Percentiles rank a stretch among this genome's conserved stretches.
Conservation (phyloP, 2,797 vertebrate species). For the Anableps anableps region DNA sequence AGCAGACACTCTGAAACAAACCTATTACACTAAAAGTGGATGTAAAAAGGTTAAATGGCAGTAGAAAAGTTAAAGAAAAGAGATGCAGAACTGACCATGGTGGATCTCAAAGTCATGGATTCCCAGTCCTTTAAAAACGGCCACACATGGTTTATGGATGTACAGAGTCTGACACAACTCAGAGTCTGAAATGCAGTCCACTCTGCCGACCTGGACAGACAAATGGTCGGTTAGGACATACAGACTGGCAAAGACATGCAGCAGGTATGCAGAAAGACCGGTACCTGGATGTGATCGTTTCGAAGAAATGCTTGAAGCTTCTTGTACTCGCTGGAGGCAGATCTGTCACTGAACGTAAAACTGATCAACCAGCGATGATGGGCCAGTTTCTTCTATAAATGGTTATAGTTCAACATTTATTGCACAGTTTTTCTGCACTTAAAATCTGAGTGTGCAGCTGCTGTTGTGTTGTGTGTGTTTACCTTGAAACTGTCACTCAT, state of each 20-base stretch:
- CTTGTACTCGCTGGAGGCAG: slow-evolving; percentile 87
- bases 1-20: neutral
- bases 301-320: slow-evolving; percentile 89
- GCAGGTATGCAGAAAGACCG: neutral
- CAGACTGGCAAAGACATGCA: neutral
- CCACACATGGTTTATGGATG: slow-evolving; percentile 89
- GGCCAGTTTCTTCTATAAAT: slow-evolving; percentile 84
- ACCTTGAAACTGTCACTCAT: slow-evolving; percentile 86
- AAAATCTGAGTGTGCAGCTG: neutral
- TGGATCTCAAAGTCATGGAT: slow-evolving; percentile 95
- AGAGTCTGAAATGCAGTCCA: slow-evolving; percentile 86
- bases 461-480: slow-evolving; percentile 11
- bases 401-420: fast-evolving
- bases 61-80: neutral
- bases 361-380: slow-evolving; percentile 94
- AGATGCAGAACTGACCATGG: slow-evolving; percentile 84
- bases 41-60: neutral
- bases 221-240: slow-evolving; percentile 35
- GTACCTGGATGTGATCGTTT: slow-evolving; percentile 92
- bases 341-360: slow-evolving; percentile 87
- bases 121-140: slow-evolving; percentile 95
- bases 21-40: too few relatives aligned
- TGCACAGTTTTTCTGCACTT: too few relatives aligned
- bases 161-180: slow-evolving; percentile 88
- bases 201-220: slow-evolving; percentile 86